phyloP scores from a whole-genome alignment of 2,888 invertebrate species.

The Rhimphoctona megacephalus region DNA sequence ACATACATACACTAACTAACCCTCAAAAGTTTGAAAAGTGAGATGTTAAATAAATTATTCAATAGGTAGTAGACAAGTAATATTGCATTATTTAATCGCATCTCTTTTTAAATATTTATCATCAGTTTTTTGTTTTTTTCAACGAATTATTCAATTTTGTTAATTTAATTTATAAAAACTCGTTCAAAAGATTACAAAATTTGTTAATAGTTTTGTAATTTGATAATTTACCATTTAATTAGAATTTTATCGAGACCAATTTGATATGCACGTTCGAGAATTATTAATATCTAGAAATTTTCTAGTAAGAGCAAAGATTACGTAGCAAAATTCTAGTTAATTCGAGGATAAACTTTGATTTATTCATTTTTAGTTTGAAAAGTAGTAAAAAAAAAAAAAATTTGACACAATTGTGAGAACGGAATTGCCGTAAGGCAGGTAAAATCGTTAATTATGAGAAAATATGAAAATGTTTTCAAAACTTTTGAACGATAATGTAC shows the following conservation, averaged over 20 bases:
- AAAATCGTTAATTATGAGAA: not conserved
- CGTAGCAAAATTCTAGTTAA: too few species aligned
- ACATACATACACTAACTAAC: not conserved
- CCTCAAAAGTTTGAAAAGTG: not conserved
- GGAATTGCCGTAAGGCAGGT: not conserved
- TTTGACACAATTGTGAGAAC: not conserved
- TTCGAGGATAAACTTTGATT: too few species aligned
- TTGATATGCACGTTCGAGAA: too few species aligned
- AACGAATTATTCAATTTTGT: not conserved
- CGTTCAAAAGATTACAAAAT: not conserved
- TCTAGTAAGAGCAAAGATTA: too few species aligned
- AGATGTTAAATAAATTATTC: not conserved
- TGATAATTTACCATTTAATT: too few species aligned
- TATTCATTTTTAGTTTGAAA: not conserved
- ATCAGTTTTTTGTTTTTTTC: not conserved
- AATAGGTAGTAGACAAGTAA: not conserved
- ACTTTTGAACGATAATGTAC: conserved; percentile 1
- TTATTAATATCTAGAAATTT: too few species aligned
- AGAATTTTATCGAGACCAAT: too few species aligned
- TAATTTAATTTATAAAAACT: not conserved
- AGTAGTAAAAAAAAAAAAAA: not conserved
- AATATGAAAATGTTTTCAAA: not conserved
- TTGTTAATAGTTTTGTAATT: not conserved
- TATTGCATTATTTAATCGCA: not conserved
- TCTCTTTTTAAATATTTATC: not conserved